These are phyloP conservation scores for Pecten maximus DNA, from an alignment of 2,888 invertebrate genomes.

Conservation along the genomic window DNA sequence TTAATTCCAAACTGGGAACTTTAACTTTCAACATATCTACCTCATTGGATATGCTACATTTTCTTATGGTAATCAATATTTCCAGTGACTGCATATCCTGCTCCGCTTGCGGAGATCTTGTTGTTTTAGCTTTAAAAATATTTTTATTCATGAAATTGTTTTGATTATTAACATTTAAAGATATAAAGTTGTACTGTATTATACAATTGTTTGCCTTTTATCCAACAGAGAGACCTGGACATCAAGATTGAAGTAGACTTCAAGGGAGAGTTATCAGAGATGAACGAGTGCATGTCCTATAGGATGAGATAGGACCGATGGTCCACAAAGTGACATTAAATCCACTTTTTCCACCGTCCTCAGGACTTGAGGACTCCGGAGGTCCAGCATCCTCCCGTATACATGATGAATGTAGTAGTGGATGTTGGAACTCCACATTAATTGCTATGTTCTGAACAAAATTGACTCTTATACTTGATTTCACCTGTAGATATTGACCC, in stretches of 20 bases:
- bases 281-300: slow-evolving; percentile 82
- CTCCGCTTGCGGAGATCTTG: too few species aligned
- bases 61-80: too few species aligned
- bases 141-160: too few species aligned
- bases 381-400: background rate
- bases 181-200: too few species aligned
- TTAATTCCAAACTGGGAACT: too few species aligned
- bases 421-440: background rate
- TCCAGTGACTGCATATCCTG: too few species aligned
- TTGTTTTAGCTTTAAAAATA: too few species aligned
- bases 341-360: background rate
- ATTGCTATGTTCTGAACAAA: background rate
- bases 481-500: background rate
- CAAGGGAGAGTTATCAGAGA: slow-evolving; percentile 85
- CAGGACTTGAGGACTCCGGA: background rate
- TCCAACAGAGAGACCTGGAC: slow-evolving; percentile 92
- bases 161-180: too few species aligned
- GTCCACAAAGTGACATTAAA: background rate
- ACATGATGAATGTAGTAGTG: background rate
- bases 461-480: background rate
- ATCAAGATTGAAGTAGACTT: slow-evolving; percentile 96
- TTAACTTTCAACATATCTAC: too few species aligned
- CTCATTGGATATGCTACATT: too few species aligned
- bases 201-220: too few species aligned
- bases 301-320: slow-evolving; percentile 83